These are phyloP conservation scores for Cheilinus undulatus DNA, from an alignment of 2,113 vertebrate genomes.

Conservation along the genomic window DNA sequence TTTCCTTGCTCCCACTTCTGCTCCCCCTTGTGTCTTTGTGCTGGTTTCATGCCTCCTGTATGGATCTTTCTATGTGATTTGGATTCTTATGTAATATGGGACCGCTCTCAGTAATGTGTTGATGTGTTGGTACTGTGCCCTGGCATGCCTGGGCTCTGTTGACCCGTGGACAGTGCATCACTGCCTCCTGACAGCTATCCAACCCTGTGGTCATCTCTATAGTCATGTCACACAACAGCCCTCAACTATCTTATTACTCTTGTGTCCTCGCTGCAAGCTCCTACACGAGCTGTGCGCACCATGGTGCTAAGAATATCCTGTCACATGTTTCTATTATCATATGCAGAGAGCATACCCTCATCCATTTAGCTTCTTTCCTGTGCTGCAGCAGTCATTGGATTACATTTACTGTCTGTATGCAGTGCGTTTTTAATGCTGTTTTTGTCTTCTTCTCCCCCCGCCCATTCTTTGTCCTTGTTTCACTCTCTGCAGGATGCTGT, in stretches of 20 bases:
- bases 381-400: slow-evolving; percentile 32
- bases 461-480: slow-evolving; percentile 50
- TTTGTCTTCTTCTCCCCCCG: slow-evolving; percentile 30
- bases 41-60: slow-evolving; percentile 43
- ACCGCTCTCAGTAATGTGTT: slow-evolving; percentile 15
- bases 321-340: slow-evolving; percentile 59
- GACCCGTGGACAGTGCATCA: slow-evolving; percentile 49
- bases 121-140: slow-evolving; percentile 21
- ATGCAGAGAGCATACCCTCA: slow-evolving; percentile 20
- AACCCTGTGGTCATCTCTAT: slow-evolving; percentile 50
- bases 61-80: slow-evolving; percentile 26
- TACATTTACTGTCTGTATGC: slow-evolving; percentile 44
- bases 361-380: slow-evolving; percentile 39
- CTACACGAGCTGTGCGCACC: slow-evolving; percentile 30
- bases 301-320: slow-evolving; percentile 55
- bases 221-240: slow-evolving; percentile 50
- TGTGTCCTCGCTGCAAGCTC: slow-evolving; percentile 51
- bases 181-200: slow-evolving; percentile 43
- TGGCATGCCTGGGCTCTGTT: slow-evolving; percentile 20
- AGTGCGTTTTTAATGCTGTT: slow-evolving; percentile 53
- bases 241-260: slow-evolving; percentile 52
- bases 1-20: slow-evolving; percentile 38
- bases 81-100: slow-evolving; percentile 46
- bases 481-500: slow-evolving; percentile 92
- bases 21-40: slow-evolving; percentile 58